These are phyloP conservation scores for Pseudochirops cupreus DNA, from an alignment of 2,797 vertebrate genomes.

Conservation along the genomic window DNA sequence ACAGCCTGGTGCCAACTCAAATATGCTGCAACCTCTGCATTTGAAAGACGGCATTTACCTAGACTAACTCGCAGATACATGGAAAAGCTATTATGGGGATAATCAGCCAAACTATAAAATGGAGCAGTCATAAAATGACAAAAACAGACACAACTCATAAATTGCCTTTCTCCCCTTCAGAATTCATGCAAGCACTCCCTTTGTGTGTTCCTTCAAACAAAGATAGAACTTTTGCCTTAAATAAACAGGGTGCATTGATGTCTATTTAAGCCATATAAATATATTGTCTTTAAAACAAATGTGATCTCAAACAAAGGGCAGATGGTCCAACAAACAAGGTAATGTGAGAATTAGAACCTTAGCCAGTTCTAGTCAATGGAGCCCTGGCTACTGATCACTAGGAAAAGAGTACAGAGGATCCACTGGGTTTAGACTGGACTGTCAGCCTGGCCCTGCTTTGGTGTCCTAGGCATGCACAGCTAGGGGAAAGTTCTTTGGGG, in stretches of 20 bases:
- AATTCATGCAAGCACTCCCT: slow-evolving; percentile 68
- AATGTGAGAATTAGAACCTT: neutral
- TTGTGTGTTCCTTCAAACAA: slow-evolving; percentile 71
- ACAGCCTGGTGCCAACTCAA: slow-evolving; percentile 87
- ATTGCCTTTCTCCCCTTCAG: slow-evolving; percentile 61
- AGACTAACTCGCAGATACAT: slow-evolving; percentile 82
- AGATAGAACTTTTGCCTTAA: slow-evolving; percentile 75
- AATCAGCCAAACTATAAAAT: slow-evolving; percentile 86
- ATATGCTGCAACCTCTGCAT: slow-evolving; percentile 82
- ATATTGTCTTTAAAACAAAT: slow-evolving; percentile 57
- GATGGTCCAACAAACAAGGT: slow-evolving; percentile 31
- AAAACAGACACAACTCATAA: slow-evolving; percentile 86
- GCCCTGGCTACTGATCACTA: slow-evolving; percentile 4
- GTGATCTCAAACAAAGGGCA: slow-evolving; percentile 71
- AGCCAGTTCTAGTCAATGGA: slow-evolving; percentile 1
- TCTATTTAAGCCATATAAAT: slow-evolving; percentile 66
- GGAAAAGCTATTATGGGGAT: slow-evolving; percentile 89
- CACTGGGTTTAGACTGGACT: neutral
- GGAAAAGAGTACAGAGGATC: neutral
- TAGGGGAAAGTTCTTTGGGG: slow-evolving; percentile 29
- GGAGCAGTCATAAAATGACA: slow-evolving; percentile 85
- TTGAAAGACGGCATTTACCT: slow-evolving; percentile 84
- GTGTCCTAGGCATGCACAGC: slow-evolving; percentile 39
- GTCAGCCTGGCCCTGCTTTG: neutral
- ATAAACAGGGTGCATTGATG: slow-evolving; percentile 49